These are phyloP conservation scores for Hipposideros larvatus DNA, from an alignment of 2,797 vertebrate genomes.

Conservation along the genomic window DNA sequence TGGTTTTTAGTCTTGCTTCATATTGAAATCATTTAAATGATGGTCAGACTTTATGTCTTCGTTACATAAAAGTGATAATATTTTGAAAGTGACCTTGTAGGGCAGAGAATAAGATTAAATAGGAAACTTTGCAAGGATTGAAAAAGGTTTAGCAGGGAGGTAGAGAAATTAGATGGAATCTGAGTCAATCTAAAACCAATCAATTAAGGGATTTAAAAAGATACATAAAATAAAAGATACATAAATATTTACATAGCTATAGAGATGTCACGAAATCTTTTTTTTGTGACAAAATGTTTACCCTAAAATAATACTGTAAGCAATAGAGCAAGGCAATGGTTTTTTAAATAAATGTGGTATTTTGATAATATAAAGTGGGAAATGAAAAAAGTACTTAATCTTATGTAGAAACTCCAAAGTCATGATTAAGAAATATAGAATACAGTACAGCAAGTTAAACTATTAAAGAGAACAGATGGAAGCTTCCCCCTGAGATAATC, in stretches of 20 bases:
- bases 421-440: background rate
- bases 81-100: slow-evolving; percentile 16
- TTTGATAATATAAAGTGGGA: slow-evolving; percentile 62
- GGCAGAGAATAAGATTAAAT: background rate
- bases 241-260: slow-evolving; percentile 48
- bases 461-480: background rate
- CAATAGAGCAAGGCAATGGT: background rate
- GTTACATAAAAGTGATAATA: background rate
- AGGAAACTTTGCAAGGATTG: background rate
- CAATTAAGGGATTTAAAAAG: slow-evolving; percentile 13
- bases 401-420: slow-evolving; percentile 54
- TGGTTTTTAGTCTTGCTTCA: slow-evolving; percentile 21
- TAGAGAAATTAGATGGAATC: background rate
- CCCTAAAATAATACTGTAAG: background rate
- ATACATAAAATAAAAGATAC: slow-evolving; percentile 47
- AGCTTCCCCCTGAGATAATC: background rate
- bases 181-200: background rate
- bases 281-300: slow-evolving; percentile 55
- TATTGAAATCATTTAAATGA: slow-evolving; percentile 25
- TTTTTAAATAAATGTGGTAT: slow-evolving; percentile 43
- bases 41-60: background rate
- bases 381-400: slow-evolving; percentile 64
- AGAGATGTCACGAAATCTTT: slow-evolving; percentile 45
- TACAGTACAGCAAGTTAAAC: background rate
- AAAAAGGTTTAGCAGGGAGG: background rate